Conservation (phyloP, 2,888 invertebrate genomes). For the Rhorus exstirpatorius region DNA sequence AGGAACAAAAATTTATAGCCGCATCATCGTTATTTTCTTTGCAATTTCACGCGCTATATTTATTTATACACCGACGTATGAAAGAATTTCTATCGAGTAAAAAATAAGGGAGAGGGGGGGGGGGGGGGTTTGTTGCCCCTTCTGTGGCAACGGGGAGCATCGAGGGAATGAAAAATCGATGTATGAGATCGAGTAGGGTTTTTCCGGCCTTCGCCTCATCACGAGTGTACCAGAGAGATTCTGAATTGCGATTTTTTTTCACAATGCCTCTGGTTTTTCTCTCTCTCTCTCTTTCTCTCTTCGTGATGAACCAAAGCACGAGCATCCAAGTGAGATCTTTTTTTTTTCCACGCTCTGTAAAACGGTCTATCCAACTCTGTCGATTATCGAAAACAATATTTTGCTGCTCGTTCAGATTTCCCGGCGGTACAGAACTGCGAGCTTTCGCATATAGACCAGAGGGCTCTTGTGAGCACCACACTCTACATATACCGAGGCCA, state of each 20-base stretch:
- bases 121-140: not conserved
- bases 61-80: slow-evolving; percentile 23
- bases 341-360: slow-evolving; percentile 48
- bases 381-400: slow-evolving; percentile 75
- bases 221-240: slow-evolving; percentile 17
- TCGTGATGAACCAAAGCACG: slow-evolving; percentile 33
- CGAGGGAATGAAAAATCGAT: slow-evolving; percentile 36
- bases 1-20: slow-evolving; percentile 1
- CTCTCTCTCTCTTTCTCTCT: slow-evolving; percentile 26
- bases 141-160: slow-evolving; percentile 14
- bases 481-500: slow-evolving; percentile 41
- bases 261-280: slow-evolving; percentile 10
- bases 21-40: slow-evolving; percentile 6
- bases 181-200: slow-evolving; percentile 27
- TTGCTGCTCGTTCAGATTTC: slow-evolving; percentile 72
- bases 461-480: slow-evolving; percentile 52
- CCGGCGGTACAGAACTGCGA: slow-evolving; percentile 66
- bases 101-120: too few relatives aligned
- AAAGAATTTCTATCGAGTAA: slow-evolving; percentile 6
- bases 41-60: slow-evolving; percentile 1
- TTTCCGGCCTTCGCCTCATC: slow-evolving; percentile 25
- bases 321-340: slow-evolving; percentile 7
- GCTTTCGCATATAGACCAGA: slow-evolving; percentile 48
- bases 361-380: slow-evolving; percentile 69
- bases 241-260: slow-evolving; percentile 40